Evolutionary conservation across 92 coral and sea anemone genomes (phyloP).

Genomic region (Ricordea florida): DNA sequence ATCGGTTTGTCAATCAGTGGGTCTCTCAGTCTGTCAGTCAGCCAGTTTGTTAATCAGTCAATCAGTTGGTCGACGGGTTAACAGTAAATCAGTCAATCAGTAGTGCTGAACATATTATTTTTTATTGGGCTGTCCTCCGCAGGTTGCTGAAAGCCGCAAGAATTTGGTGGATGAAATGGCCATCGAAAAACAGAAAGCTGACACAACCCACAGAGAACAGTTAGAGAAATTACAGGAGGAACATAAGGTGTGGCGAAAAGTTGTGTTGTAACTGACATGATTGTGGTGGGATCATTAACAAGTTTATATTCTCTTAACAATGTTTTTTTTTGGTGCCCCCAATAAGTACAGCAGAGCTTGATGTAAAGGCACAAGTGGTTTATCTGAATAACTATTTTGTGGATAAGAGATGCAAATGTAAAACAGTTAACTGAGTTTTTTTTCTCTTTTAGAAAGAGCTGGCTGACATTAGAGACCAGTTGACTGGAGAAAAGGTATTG

Average conservation of each 20-base stretch:
- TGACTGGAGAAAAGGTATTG: slow-evolving; percentile 83
- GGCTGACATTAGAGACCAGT: slow-evolving; percentile 74
- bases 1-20: too few species aligned
- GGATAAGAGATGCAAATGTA: too few species aligned
- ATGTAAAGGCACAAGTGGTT: too few species aligned
- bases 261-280: background rate
- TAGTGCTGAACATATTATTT: background rate
- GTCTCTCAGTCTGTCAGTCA: too few species aligned
- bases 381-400: too few species aligned
- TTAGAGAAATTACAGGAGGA: slow-evolving; percentile 81
- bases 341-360: too few species aligned
- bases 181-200: slow-evolving; percentile 83
- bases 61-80: too few species aligned
- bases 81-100: too few species aligned
- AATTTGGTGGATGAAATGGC: slow-evolving; percentile 87
- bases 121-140: background rate
- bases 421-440: background rate
- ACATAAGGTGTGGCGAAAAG: slow-evolving; percentile 71
- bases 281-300: too few species aligned
- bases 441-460: slow-evolving; percentile 65
- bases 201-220: slow-evolving; percentile 75
- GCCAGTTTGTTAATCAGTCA: too few species aligned
- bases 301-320: too few species aligned
- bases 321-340: too few species aligned
- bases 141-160: slow-evolving; percentile 97